A percentile compares a stretch with the other conserved stretches of the same genome.
These are phyloP conservation scores for Pseudomyrmex cubaensis DNA, from an alignment of 1,140 invertebrate species.

Conservation along the genomic window DNA sequence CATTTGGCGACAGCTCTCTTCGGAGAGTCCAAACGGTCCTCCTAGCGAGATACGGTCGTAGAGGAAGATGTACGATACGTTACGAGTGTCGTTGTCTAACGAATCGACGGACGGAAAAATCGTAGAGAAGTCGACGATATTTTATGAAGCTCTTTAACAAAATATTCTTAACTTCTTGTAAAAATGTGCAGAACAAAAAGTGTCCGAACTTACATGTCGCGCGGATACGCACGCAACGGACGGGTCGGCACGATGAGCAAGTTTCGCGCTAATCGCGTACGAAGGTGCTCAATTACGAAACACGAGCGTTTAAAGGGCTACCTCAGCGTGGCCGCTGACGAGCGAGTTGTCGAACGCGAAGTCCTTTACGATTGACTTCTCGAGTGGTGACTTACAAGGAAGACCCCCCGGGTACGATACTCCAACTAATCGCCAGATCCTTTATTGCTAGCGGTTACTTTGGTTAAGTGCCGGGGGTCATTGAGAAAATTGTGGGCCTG, in stretches of 20 bases:
- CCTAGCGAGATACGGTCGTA: background rate
- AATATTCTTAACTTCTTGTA: background rate
- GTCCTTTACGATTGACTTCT: slow-evolving; percentile 47
- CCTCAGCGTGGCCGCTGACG: slow-evolving; percentile 10
- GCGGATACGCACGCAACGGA: slow-evolving; percentile 27
- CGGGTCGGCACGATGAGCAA: background rate
- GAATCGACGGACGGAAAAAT: background rate
- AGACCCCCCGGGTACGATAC: slow-evolving; percentile 69
- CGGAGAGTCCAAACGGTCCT: background rate
- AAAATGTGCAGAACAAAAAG: background rate
- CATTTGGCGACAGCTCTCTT: slow-evolving; percentile 33
- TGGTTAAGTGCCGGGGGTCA: slow-evolving; percentile 81
- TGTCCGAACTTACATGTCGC: background rate
- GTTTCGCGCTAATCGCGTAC: slow-evolving; percentile 33
- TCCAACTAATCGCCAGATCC: slow-evolving; percentile 75
- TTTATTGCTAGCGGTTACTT: slow-evolving; percentile 80
- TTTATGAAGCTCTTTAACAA: background rate
- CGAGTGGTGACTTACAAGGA: slow-evolving; percentile 54
- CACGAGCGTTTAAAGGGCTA: slow-evolving; percentile 34
- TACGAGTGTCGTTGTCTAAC: background rate
- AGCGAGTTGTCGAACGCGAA: slow-evolving; percentile 40
- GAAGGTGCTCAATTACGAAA: slow-evolving; percentile 38
- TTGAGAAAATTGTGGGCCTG: slow-evolving; percentile 84
- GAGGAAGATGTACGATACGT: background rate
- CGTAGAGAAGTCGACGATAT: background rate